Base-by-base conservation (phyloP, 2,888 invertebrate species). In the Parochlus steinenii region DNA sequence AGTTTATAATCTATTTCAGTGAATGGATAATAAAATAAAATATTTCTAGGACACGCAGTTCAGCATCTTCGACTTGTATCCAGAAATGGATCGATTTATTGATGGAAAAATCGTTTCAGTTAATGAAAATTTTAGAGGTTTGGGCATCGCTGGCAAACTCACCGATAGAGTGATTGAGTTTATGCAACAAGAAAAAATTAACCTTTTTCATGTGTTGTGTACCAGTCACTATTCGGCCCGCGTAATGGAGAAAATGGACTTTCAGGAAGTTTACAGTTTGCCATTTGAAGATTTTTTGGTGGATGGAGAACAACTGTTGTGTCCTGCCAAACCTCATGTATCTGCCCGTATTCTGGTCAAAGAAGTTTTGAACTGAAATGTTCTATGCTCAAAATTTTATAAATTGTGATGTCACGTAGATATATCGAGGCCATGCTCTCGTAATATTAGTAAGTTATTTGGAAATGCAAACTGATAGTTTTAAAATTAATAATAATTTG, bases 221-320 rank as follows among this genome's bases (percentile, higher is more conserved):
- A 73, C 77, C 5, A 83, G 82, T 47, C 67, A 71, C 39, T 83
- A 68, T 54, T 80, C 82, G 2, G 79, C 79, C 0, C 69, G 69
- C 50, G 71, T 80, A 0, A 71, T 80, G 33, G 70, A 72, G 41
- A 69, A 71, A 45, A 56, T 74, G 16, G 80, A 79, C 26, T 82
- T 79, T 55, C 67, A 71, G 23, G 68, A 69, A 48, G 65, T 74
- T 33, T 78, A 72, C 52, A 59, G 63, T 24, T 56, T 74, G 11
- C 62, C 65, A 4, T 85, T 78, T 49, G 56, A 56, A 1, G 75
- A 81, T 33, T 74, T 79, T 46, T 49, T 51, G 37, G 63, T 68
- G 34, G 63, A 75, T 33, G 73, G 71, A 10, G 65, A 69, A 30
- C 62, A 71, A 2, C 63, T 82, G 3, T 68, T 76, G 37, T 62